Evolutionary conservation across 2,113 vertebrate genomes (phyloP).

Genomic region (Mirounga angustirostris): DNA sequence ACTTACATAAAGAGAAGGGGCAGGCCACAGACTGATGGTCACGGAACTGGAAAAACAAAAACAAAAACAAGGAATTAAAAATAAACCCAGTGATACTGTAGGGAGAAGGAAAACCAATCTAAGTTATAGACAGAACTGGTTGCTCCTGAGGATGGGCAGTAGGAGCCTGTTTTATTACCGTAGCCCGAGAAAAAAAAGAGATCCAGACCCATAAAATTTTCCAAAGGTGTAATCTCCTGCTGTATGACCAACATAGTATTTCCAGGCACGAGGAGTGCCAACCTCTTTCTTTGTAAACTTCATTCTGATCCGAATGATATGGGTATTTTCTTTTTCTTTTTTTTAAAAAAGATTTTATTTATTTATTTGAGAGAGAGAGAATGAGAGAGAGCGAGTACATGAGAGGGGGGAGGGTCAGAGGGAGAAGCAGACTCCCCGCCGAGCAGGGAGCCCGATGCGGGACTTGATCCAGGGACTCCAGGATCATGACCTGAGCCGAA

Average conservation of each 20-base stretch:
- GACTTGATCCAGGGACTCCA: too few species aligned
- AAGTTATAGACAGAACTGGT: slow-evolving; percentile 13
- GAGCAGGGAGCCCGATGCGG: too few species aligned
- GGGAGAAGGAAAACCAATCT: slow-evolving; percentile 33
- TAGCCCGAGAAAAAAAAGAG: slow-evolving; percentile 32
- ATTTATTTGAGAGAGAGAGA: too few species aligned
- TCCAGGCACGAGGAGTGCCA: background rate
- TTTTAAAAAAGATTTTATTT: too few species aligned
- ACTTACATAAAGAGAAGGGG: slow-evolving; percentile 84
- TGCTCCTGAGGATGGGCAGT: slow-evolving; percentile 52
- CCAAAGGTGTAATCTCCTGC: background rate
- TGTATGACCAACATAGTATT: background rate
- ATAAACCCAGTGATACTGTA: background rate
- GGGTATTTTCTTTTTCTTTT: background rate
- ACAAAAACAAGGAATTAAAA: slow-evolving; percentile 79
- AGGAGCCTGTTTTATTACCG: slow-evolving; percentile 53
- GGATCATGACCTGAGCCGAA: too few species aligned
- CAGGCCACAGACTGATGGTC: slow-evolving; percentile 79
- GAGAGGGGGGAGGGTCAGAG: too few species aligned
- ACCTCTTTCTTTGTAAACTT: slow-evolving; percentile 30
- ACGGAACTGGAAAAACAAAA: slow-evolving; percentile 77
- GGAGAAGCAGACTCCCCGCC: too few species aligned
- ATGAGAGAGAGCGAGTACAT: too few species aligned
- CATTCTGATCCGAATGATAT: background rate
- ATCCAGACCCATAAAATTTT: slow-evolving; percentile 11